Conservation (phyloP, 2,797 vertebrate genomes). For the Leuciscus waleckii region DNA sequence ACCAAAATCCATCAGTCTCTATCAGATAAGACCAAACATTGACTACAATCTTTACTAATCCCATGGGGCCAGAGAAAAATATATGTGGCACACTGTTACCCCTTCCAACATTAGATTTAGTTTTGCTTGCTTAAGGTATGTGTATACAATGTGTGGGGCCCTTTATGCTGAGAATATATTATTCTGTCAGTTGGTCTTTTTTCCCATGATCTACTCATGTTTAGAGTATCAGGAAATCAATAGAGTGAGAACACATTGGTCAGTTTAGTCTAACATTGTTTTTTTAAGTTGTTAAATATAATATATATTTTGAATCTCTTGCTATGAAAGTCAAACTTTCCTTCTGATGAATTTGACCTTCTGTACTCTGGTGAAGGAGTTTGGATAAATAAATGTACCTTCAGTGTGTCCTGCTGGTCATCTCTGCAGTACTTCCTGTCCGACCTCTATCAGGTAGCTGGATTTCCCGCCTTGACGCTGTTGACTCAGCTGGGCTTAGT, state of each 20-base stretch:
- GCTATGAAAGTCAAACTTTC: not conserved
- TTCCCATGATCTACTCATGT: slow-evolving; percentile 40
- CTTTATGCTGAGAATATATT: slow-evolving; percentile 41
- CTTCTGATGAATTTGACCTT: not conserved
- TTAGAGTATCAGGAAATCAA: slow-evolving; percentile 34
- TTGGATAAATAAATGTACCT: slow-evolving; percentile 29
- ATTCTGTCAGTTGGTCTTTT: slow-evolving; percentile 27
- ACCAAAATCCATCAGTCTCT: slow-evolving; percentile 51
- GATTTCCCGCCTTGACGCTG: slow-evolving; percentile 39
- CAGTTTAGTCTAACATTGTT: not conserved
- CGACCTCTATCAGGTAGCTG: slow-evolving; percentile 49
- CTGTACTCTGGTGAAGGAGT: slow-evolving; percentile 5
- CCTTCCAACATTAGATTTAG: slow-evolving; percentile 44
- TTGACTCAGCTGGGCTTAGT: slow-evolving; percentile 59
- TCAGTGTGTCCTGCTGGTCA: slow-evolving; percentile 8
- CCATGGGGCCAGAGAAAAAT: slow-evolving; percentile 47
- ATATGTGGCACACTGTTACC: slow-evolving; percentile 33
- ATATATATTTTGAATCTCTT: not conserved
- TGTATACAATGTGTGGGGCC: slow-evolving; percentile 38
- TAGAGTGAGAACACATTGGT: not conserved
- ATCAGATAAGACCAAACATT: slow-evolving; percentile 40
- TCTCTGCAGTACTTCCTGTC: slow-evolving; percentile 32
- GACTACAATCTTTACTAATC: slow-evolving; percentile 36
- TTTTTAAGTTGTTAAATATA: not conserved
- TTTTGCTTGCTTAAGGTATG: slow-evolving; percentile 38